Percentiles rank a stretch among this genome's conserved stretches.
Conservation (phyloP, 2,888 invertebrate species). For the Aspidiotus destructor region DNA sequence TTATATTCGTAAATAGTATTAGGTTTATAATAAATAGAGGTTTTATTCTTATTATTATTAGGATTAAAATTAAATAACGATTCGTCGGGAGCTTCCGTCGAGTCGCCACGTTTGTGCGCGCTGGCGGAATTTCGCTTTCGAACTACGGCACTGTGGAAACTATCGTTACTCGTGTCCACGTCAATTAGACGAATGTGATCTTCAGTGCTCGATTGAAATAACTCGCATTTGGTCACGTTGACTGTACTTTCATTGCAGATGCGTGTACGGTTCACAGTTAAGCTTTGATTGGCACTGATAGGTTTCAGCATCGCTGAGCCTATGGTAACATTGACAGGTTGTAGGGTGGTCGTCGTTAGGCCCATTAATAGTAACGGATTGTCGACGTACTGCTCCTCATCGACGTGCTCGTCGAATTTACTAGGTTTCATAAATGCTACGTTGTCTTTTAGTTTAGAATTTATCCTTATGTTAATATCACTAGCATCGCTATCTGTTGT, state of each 20-base stretch:
- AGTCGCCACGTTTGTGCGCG: constrained; percentile 5
- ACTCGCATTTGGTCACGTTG: constrained; percentile 1
- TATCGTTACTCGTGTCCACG: constrained; percentile 18
- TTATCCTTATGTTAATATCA: constrained; percentile 18
- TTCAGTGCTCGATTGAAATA: background rate
- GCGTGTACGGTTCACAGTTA: constrained; percentile 10
- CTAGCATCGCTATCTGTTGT: constrained; percentile 15
- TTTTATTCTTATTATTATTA: background rate
- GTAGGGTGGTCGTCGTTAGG: constrained; percentile 24
- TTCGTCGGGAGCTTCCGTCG: constrained; percentile 19
- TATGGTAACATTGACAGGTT: constrained; percentile 26
- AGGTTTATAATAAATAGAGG: constrained; percentile 27
- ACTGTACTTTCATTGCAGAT: constrained; percentile 13
- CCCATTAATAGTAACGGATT: constrained; percentile 33
- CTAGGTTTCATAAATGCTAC: constrained; percentile 37
- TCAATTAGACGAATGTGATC: constrained; percentile 18
- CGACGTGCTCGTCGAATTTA: constrained; percentile 39
- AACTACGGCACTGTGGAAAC: constrained; percentile 29
- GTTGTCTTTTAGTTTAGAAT: constrained; percentile 22
- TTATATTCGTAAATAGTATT: constrained; percentile 15
- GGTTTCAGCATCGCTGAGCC: constrained; percentile 11
- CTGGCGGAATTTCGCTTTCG: constrained; percentile 23
- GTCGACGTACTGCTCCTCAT: constrained; percentile 39
- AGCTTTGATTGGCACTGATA: constrained; percentile 24
- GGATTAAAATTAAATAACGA: constrained; percentile 14